Base-by-base conservation (phyloP, 2,113 vertebrate genomes). In the Peromyscus leucopus region DNA sequence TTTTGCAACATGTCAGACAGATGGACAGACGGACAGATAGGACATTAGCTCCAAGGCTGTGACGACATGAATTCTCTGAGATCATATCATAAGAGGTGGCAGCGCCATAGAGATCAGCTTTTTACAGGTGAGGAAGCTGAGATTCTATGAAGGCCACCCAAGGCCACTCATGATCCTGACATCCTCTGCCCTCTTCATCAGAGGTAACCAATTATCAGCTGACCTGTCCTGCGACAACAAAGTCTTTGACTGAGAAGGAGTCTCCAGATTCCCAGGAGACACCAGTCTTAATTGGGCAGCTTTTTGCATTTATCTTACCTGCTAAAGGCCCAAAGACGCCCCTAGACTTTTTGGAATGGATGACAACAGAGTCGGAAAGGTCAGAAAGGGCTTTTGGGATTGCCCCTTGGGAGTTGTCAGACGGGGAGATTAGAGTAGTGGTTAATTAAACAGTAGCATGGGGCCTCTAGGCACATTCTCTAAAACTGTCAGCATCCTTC, bases 251-350 rank as follows among this genome's bases (percentile, higher is more conserved):
- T 6, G 39, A 78, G 85, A 89, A 72, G 16, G 0, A 76, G n/a
- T 57, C 42, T 74, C 72, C 16, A 11, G 91, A 59, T 79, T 84
- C 48, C 22, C 46, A 31, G 74, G 57, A 59, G 36, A 48, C 10
- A 63, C 36, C 33, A 11, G 59, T 71, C 51, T 90, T 57, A 39
- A 48, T 0, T 31, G n/a, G 33, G 28, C 69, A 59, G 24, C 39
- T 80, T 65, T 57, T 74, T 69, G 91, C 39, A n/a, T 79, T 88
- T 22, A 48, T 51, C 90, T 97, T 96, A 96, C 90, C 92, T 96
- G 87, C 19, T 33, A 7, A 3, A 13, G 55, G 80, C 79, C 79
- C 22, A 24, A 94, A 87, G 93, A 28, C 3, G 2, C 39, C 10
- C 31, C 17, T 19, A 46, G 57, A 69, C 74, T 55, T 22, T 89